These are phyloP conservation scores for Molorchus minor DNA, from an alignment of 2,888 invertebrate genomes.

Conservation along the genomic window DNA sequence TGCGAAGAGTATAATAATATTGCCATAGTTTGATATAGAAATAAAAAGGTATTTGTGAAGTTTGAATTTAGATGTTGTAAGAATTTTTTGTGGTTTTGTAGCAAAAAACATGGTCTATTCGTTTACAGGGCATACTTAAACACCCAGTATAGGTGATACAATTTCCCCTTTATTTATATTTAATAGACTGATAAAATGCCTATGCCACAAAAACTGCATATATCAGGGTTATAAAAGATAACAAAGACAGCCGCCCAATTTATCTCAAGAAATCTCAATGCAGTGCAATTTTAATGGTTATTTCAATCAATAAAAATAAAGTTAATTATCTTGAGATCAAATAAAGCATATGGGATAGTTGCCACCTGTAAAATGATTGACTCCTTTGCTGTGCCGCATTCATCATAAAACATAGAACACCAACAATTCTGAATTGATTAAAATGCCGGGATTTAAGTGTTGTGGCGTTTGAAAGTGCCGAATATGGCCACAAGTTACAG, in stretches of 20 bases:
- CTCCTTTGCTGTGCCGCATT: neutral
- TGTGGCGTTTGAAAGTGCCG: constrained; percentile 1
- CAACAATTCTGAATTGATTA: constrained; percentile 4
- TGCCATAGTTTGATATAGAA: too few relatives aligned
- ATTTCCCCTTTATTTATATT: too few relatives aligned
- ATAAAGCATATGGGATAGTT: constrained; percentile 5
- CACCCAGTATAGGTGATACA: too few relatives aligned
- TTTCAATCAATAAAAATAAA: constrained; percentile 13
- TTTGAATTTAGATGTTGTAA: too few relatives aligned
- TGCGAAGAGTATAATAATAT: too few relatives aligned
- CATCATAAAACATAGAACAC: constrained; percentile 1
- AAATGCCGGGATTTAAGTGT: neutral
- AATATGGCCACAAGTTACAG: constrained; percentile 2
- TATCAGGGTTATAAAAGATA: neutral
- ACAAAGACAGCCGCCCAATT: neutral
- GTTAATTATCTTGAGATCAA: constrained; percentile 11
- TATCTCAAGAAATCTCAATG: neutral
- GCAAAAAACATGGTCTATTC: too few relatives aligned
- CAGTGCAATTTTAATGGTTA: neutral
- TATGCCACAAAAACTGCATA: too few relatives aligned
- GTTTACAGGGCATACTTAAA: too few relatives aligned
- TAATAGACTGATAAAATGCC: too few relatives aligned
- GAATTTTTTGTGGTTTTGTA: too few relatives aligned
- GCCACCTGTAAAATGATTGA: constrained; percentile 1
- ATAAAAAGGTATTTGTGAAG: too few relatives aligned